These are phyloP conservation scores for Tholera decimalis DNA, from an alignment of 2,888 invertebrate species.

Conservation along the genomic window DNA sequence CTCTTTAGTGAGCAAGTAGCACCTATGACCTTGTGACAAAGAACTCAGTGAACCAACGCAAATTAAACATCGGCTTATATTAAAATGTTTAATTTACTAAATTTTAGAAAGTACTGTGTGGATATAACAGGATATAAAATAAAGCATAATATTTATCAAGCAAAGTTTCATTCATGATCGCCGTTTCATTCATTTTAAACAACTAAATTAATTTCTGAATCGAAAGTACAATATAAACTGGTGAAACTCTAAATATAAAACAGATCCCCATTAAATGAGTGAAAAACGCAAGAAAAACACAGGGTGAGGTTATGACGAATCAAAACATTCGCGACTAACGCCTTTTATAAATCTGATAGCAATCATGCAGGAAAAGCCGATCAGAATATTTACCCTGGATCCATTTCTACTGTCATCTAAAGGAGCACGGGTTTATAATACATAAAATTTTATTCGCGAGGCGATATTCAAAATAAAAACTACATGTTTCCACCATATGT, in stretches of 20 bases:
- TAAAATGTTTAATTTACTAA: neutral
- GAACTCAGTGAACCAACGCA: conserved; percentile 44
- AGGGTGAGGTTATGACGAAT: conserved; percentile 83
- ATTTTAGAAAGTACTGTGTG: neutral
- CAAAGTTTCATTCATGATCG: conserved; percentile 34
- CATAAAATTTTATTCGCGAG: conserved; percentile 81
- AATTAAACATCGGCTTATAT: neutral
- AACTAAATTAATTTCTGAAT: conserved; percentile 14
- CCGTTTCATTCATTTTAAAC: conserved; percentile 43
- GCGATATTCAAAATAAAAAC: conserved; percentile 87
- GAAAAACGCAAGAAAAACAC: conserved; percentile 68
- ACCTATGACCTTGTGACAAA: conserved; percentile 60
- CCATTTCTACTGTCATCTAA: conserved; percentile 85
- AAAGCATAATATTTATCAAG: conserved; percentile 4
- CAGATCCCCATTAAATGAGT: conserved; percentile 58
- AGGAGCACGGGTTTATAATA: conserved; percentile 72
- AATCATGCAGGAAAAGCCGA: conserved; percentile 69
- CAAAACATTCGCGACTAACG: conserved; percentile 80
- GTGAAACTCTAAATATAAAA: conserved; percentile 56
- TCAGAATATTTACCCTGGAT: conserved; percentile 85
- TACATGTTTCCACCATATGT: conserved; percentile 90
- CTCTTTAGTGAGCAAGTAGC: conserved; percentile 41
- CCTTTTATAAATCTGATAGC: conserved; percentile 66
- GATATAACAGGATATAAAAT: neutral
- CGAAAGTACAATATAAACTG: conserved; percentile 34